phyloP scores from a whole-genome alignment of 2,888 invertebrate genomes.

The Archips xylosteana region DNA sequence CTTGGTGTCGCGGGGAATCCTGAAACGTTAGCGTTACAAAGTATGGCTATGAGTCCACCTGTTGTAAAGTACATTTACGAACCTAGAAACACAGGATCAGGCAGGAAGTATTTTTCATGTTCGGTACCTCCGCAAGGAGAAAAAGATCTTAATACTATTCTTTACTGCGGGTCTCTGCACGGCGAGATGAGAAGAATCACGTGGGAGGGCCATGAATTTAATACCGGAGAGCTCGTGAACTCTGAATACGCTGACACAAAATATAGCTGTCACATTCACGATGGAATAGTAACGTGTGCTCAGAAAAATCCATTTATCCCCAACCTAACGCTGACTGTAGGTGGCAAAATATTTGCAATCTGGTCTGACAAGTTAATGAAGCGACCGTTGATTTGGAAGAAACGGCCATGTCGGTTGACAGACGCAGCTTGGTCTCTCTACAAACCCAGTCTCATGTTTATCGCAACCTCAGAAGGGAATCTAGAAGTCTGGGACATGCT shows the following conservation, averaged over 20 bases:
- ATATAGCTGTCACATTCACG: conserved; percentile 86
- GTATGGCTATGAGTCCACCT: conserved; percentile 71
- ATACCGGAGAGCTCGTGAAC: conserved; percentile 86
- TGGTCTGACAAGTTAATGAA: conserved; percentile 89
- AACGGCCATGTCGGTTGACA: conserved; percentile 84
- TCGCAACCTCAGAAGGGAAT: conserved; percentile 90
- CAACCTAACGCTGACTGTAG: conserved; percentile 88
- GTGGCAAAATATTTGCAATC: conserved; percentile 90
- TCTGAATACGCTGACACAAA: conserved; percentile 82
- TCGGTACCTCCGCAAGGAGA: conserved; percentile 64
- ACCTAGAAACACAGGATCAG: conserved; percentile 62
- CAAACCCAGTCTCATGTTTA: conserved; percentile 89
- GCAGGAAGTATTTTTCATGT: conserved; percentile 74
- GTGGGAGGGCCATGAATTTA: conserved; percentile 90
- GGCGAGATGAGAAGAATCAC: conserved; percentile 76
- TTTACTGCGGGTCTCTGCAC: conserved; percentile 74
- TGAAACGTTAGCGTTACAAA: conserved; percentile 72
- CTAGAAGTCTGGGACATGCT: conserved; percentile 94
- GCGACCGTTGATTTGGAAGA: conserved; percentile 89
- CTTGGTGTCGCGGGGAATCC: conserved; percentile 76
- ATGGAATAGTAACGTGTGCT: conserved; percentile 88
- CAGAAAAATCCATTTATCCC: conserved; percentile 87
- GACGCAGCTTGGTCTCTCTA: conserved; percentile 91
- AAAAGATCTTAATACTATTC: conserved; percentile 61
- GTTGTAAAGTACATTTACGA: conserved; percentile 65